A percentile compares a stretch with the other conserved stretches of the same genome.
phyloP scores from a whole-genome alignment of 2,888 invertebrate species.

The Allolobophora icterica region DNA sequence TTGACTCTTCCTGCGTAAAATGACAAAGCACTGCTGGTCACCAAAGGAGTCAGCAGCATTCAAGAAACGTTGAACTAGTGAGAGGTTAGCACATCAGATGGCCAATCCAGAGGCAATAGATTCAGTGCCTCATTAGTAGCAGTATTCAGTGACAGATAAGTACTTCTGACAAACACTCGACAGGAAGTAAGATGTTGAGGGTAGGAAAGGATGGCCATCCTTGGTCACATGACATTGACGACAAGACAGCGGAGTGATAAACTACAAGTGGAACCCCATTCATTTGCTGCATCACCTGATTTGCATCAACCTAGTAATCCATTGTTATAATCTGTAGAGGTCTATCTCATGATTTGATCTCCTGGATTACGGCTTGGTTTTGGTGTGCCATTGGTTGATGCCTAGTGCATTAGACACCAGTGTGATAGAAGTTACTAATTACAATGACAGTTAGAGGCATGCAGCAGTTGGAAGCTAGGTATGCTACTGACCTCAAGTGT shows the following conservation, averaged over 20 bases:
- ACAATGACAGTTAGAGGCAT: background rate
- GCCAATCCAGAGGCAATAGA: no score
- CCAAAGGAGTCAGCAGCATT: no score
- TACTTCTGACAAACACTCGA: background rate
- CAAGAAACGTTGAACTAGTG: no score
- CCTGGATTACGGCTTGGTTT: no score
- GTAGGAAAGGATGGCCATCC: background rate
- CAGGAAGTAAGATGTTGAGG: background rate
- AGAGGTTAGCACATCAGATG: no score
- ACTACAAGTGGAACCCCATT: background rate
- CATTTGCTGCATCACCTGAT: background rate
- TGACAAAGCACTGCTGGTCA: background rate
- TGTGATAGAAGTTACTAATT: no score
- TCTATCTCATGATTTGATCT: no score
- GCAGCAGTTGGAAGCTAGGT: background rate
- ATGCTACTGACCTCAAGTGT: constrained; percentile 73
- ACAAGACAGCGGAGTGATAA: background rate
- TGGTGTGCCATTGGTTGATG: no score
- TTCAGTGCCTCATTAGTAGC: background rate
- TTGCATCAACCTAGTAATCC: no score
- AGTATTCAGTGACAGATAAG: no score
- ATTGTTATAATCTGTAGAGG: no score
- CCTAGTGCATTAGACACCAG: no score
- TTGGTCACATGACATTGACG: background rate
- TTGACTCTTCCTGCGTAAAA: background rate